Evolutionary conservation across 2,888 invertebrate species (phyloP), one percentile per base, ranked within the genome.

Genomic region (Periphyllus acericola): DNA sequence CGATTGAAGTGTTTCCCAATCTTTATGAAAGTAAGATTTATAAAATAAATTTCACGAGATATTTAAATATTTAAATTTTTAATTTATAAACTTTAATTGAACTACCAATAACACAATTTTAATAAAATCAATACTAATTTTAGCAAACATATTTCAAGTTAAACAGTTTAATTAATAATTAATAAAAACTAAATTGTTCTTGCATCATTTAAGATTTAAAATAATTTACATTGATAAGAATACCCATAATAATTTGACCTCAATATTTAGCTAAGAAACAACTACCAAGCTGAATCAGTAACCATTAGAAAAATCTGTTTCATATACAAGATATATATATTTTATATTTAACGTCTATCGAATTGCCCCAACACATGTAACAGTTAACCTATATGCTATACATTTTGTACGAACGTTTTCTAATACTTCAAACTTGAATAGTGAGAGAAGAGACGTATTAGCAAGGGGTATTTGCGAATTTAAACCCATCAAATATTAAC

Each of bases 401-500:
- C 66, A 75, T 83, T 82, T 74, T 66, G 75, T 75, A 66, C 75
- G 40, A 32, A 21, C 40, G 25, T 83, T 75, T 66, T 83, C 74
- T 83, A 83, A 83, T 83, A 83, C 36, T 83, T 83, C 36, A 60
- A 60, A 83, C 55, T n/a, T 17, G 19, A 60, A 83, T 29, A 66
- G 32, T 25, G 25, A 46, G 32, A 78, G 68, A 60, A 68, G 84
- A 68, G n/a, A 52, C 34, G 68, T 78, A 79, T 79, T 79, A 86
- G 71, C 71, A 52, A 71, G 21, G 79, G 52, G 79, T 79, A 79
- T 87, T 87, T 80, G 66, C 55, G 80, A 87, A 74, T 87, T 87
- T 72, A 81, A 81, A 81, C 81, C 40, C 66, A 81, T 87, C 80
- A 87, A 87, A 81, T 87, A 87, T 81, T 87, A 87, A 81, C 81